A percentile compares a stretch with the other conserved stretches of the same genome.
phyloP scores from a whole-genome alignment of 2,113 vertebrate genomes.

The Ameiurus melas region DNA sequence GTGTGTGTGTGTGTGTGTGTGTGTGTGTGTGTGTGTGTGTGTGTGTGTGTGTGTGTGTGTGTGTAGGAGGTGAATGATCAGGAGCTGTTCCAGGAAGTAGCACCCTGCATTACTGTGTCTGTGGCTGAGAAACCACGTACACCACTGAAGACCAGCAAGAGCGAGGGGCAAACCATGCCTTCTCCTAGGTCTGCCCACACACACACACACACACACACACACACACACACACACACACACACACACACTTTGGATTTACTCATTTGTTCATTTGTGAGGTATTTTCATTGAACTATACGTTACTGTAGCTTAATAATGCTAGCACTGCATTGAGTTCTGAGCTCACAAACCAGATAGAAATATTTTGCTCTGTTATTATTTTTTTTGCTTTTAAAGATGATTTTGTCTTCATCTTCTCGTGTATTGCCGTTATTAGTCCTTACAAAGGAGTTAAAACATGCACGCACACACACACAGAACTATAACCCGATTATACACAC shows the following conservation, averaged over 20 bases:
- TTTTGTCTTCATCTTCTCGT: too few species aligned
- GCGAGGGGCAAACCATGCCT: slow-evolving; percentile 75
- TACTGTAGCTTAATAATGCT: too few species aligned
- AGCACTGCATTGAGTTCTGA: too few species aligned
- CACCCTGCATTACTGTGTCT: slow-evolving; percentile 77
- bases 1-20: not conserved
- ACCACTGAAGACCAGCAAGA: slow-evolving; percentile 80
- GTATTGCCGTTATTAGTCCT: too few species aligned
- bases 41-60: slow-evolving; percentile 52
- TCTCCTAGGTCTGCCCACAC: slow-evolving; percentile 76
- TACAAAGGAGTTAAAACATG: not conserved
- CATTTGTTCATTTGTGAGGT: too few species aligned
- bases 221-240: not conserved
- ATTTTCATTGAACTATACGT: too few species aligned
- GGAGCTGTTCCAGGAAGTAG: slow-evolving; percentile 76
- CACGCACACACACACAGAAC: not conserved
- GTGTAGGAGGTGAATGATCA: slow-evolving; percentile 79
- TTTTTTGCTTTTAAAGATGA: too few species aligned
- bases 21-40: slow-evolving; percentile 49
- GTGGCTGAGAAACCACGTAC: slow-evolving; percentile 84
- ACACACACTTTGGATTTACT: not conserved
- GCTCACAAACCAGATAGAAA: too few species aligned
- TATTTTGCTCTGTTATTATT: too few species aligned
- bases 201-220: slow-evolving; percentile 7
- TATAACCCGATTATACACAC: not conserved